Evolutionary conservation across 2,797 vertebrate species (phyloP).

Genomic region (Ctenopoma kingsleyae): DNA sequence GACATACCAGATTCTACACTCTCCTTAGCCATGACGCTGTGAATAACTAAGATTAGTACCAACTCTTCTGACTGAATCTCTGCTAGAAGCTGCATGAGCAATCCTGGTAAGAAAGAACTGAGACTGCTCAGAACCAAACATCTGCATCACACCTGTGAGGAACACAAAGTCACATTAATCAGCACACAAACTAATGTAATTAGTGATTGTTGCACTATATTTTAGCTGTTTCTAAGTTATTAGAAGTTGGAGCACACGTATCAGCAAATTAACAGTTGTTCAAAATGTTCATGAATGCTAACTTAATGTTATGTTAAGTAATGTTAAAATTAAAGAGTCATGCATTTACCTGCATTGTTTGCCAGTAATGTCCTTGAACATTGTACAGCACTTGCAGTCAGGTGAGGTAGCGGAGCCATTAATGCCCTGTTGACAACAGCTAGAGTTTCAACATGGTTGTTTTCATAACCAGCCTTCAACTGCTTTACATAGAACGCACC

Average conservation of each 20-base stretch:
- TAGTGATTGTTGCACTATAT: not conserved
- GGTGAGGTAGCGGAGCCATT: slow-evolving; percentile 5
- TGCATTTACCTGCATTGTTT: slow-evolving; percentile 45
- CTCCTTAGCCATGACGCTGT: slow-evolving; percentile 59
- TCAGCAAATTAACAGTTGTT: slow-evolving; percentile 3
- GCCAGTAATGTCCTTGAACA: not conserved
- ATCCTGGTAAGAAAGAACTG: slow-evolving; percentile 1
- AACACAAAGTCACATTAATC: slow-evolving; percentile 1
- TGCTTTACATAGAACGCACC: slow-evolving; percentile 45
- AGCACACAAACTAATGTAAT: not conserved
- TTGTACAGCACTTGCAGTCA: not conserved
- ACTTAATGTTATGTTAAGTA: no score
- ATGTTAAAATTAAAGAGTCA: not conserved
- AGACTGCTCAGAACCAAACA: slow-evolving; percentile 3
- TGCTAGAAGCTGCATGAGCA: slow-evolving; percentile 17
- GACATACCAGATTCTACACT: slow-evolving; percentile 40
- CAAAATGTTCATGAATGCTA: no score
- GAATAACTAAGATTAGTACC: slow-evolving; percentile 24
- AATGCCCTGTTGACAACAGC: slow-evolving; percentile 13
- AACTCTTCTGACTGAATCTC: slow-evolving; percentile 18
- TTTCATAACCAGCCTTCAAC: slow-evolving; percentile 28
- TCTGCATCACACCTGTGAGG: slow-evolving; percentile 17
- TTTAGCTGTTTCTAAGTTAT: not conserved
- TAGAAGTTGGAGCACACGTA: not conserved
- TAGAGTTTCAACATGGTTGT: not conserved